Conservation (phyloP, 2,888 invertebrate species). For the Peribatodes rhomboidaria region DNA sequence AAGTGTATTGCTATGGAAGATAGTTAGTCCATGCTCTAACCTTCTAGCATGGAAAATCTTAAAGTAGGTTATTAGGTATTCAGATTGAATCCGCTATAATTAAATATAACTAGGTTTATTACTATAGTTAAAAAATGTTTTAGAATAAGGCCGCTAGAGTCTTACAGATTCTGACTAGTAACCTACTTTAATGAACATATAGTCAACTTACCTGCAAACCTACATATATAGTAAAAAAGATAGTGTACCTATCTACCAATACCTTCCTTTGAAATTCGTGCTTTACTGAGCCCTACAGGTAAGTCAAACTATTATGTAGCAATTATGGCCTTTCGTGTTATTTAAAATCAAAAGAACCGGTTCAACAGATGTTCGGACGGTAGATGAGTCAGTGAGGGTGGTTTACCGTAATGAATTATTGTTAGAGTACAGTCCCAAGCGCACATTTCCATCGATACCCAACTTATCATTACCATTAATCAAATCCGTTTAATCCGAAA, state of each 20-base stretch:
- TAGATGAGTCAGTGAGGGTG: constrained; percentile 42
- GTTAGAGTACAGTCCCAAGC: constrained; percentile 47
- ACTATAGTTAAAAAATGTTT: too few species aligned
- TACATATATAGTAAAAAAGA: too few species aligned
- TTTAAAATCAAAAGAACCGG: constrained; percentile 36
- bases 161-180: too few species aligned
- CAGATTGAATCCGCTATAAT: too few species aligned
- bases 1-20: neutral
- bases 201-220: too few species aligned
- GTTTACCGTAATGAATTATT: constrained; percentile 55
- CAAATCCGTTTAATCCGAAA: constrained; percentile 44
- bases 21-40: too few species aligned
- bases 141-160: too few species aligned
- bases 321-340: neutral
- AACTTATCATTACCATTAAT: constrained; percentile 44
- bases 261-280: neutral
- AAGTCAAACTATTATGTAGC: neutral
- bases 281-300: neutral
- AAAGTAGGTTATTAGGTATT: too few species aligned
- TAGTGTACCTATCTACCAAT: neutral
- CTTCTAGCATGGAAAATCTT: too few species aligned
- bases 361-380: constrained; percentile 48
- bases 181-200: too few species aligned
- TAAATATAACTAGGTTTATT: too few species aligned
- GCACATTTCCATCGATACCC: constrained; percentile 38